Evolutionary conservation across 2,888 invertebrate species (phyloP).

Genomic region (Falcaria lacertinaria): DNA sequence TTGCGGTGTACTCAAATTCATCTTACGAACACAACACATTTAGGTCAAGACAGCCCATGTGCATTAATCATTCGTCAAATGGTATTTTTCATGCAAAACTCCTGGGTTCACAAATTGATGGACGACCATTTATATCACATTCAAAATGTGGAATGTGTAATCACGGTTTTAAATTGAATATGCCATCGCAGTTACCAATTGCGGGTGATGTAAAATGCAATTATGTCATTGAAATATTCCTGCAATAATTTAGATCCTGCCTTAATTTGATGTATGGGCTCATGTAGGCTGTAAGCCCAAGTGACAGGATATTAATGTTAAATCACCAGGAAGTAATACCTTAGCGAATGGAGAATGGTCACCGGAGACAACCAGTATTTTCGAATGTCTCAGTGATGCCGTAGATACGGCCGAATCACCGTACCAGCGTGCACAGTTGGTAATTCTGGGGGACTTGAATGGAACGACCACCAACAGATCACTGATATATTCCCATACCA

Average conservation of each 20-base stretch:
- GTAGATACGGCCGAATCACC: no score
- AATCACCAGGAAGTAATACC: no score
- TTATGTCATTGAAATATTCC: not conserved
- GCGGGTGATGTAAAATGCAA: not conserved
- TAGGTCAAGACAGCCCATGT: not conserved
- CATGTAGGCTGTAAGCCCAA: no score
- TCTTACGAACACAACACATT: not conserved
- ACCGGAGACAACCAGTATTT: no score
- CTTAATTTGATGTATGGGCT: no score
- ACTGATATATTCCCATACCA: no score
- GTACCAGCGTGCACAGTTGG: no score
- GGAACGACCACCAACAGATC: no score
- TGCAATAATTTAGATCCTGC: not conserved
- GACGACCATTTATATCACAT: conserved; percentile 8
- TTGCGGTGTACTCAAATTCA: not conserved
- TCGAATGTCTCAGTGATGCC: no score
- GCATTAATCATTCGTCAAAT: conserved; percentile 2
- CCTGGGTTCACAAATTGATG: conserved; percentile 7
- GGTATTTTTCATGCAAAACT: conserved; percentile 5
- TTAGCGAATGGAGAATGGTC: no score
- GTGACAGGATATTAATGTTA: no score
- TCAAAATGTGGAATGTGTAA: conserved; percentile 1
- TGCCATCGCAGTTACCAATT: not conserved
- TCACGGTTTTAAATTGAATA: conserved; percentile 3
- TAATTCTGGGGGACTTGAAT: no score